A percentile compares a stretch with the other conserved stretches of the same genome.
Evolutionary conservation across 2,797 vertebrate genomes (phyloP).

Genomic region (Girardinus metallicus): DNA sequence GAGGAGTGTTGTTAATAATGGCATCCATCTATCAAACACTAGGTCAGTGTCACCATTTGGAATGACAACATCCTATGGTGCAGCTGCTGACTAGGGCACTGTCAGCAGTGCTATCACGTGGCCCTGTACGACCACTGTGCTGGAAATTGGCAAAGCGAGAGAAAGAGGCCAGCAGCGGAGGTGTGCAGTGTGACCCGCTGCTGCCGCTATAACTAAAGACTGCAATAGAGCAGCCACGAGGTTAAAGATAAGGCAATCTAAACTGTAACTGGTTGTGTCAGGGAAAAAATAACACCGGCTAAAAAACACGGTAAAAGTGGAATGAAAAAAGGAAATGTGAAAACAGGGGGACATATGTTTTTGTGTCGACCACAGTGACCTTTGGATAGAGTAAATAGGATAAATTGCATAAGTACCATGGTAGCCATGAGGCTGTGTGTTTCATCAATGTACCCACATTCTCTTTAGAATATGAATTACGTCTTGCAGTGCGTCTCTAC

Average conservation of each 20-base stretch:
- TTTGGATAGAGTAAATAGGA: neutral
- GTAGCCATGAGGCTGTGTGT: neutral
- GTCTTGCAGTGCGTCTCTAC: neutral
- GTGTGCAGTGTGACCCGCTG: conserved; percentile 36
- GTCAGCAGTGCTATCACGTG: conserved; percentile 62
- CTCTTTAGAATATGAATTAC: neutral
- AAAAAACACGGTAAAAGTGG: neutral
- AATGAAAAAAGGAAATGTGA: neutral
- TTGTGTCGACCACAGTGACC: neutral
- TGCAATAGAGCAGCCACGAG: conserved; percentile 29
- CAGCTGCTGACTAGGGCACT: conserved; percentile 63
- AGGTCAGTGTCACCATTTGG: conserved; percentile 62
- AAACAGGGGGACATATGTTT: neutral
- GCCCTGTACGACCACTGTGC: conserved; percentile 39
- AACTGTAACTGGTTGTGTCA: conserved; percentile 5
- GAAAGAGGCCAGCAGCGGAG: conserved; percentile 24
- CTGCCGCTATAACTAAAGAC: conserved; percentile 21
- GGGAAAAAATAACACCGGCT: neutral
- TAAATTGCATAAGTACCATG: neutral
- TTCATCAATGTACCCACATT: neutral
- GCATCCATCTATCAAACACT: conserved; percentile 68
- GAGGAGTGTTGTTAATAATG: conserved; percentile 55
- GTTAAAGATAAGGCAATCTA: conserved; percentile 35
- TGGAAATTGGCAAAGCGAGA: conserved; percentile 43
- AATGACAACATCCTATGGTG: conserved; percentile 63